Percentiles rank a stretch among this genome's conserved stretches.
These are phyloP conservation scores for Hyles vespertilio DNA, from an alignment of 1,140 invertebrate species.

Conservation along the genomic window DNA sequence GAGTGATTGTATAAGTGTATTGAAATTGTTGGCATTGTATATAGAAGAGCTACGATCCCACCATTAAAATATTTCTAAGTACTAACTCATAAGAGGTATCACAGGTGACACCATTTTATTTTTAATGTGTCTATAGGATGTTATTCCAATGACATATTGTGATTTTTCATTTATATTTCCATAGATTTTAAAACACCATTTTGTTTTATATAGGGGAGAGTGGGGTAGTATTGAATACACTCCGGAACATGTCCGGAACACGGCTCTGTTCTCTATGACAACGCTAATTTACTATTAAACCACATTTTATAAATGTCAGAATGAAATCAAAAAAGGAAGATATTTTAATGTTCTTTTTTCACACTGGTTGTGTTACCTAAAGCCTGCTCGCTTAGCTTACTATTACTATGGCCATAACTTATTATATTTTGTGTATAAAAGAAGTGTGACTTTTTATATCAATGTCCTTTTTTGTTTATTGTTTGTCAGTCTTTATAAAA, in stretches of 20 bases:
- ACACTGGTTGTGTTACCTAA: too few species aligned
- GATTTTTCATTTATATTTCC: slow-evolving; percentile 64
- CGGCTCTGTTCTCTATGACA: background rate
- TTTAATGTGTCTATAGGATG: slow-evolving; percentile 56
- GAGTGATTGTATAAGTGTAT: slow-evolving; percentile 70
- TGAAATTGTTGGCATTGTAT: slow-evolving; percentile 72
- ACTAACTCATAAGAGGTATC: slow-evolving; percentile 70
- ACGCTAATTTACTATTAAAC: too few species aligned
- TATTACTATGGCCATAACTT: too few species aligned
- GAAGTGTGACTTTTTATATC: too few species aligned
- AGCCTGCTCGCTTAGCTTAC: too few species aligned
- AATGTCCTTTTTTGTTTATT: too few species aligned
- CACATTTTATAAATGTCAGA: too few species aligned
- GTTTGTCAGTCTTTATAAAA: too few species aligned
- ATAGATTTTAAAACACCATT: slow-evolving; percentile 46
- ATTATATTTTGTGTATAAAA: too few species aligned
- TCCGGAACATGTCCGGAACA: too few species aligned
- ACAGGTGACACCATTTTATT: slow-evolving; percentile 56
- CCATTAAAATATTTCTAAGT: slow-evolving; percentile 73
- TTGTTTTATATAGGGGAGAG: slow-evolving; percentile 34
- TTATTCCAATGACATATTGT: slow-evolving; percentile 71
- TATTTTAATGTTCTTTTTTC: too few species aligned
- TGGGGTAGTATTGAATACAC: slow-evolving; percentile 9
- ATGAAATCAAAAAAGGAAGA: too few species aligned
- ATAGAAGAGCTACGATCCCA: slow-evolving; percentile 73